These are phyloP conservation scores for Conops quadrifasciatus DNA, from an alignment of 2,888 invertebrate genomes.

Conservation along the genomic window DNA sequence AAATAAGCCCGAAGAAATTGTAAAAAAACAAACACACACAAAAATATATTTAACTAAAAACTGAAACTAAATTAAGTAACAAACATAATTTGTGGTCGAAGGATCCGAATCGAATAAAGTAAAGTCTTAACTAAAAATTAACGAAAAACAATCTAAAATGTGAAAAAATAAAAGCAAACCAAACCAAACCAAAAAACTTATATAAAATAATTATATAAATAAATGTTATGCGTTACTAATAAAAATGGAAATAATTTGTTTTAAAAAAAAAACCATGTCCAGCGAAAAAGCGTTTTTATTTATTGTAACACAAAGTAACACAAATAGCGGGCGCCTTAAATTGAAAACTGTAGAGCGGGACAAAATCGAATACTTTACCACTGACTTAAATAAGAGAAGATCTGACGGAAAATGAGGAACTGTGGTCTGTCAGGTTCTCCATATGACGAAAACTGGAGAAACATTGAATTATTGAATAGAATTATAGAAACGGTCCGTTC, in stretches of 20 bases:
- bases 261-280: constrained; percentile 59
- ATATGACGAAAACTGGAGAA: too few species aligned
- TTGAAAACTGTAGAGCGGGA: too few species aligned
- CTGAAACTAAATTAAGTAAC: constrained; percentile 9
- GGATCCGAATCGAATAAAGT: neutral
- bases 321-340: too few species aligned
- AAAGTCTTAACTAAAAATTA: neutral
- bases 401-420: too few species aligned
- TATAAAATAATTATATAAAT: constrained; percentile 63
- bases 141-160: constrained; percentile 8
- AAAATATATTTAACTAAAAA: constrained; percentile 25
- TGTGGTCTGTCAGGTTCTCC: too few species aligned
- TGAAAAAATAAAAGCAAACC: constrained; percentile 41
- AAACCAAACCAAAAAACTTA: constrained; percentile 45
- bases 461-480: too few species aligned
- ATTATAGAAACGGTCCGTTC: too few species aligned
- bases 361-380: too few species aligned
- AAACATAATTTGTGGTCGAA: neutral
- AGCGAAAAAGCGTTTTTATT: too few species aligned
- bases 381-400: too few species aligned
- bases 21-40: constrained; percentile 10
- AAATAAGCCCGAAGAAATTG: neutral
- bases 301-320: too few species aligned
- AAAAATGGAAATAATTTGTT: constrained; percentile 65
- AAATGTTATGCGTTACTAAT: constrained; percentile 78